Evolutionary conservation across 2,888 invertebrate genomes (phyloP), one percentile per base, ranked within the genome.

Genomic region (Acrobasis repandana): DNA sequence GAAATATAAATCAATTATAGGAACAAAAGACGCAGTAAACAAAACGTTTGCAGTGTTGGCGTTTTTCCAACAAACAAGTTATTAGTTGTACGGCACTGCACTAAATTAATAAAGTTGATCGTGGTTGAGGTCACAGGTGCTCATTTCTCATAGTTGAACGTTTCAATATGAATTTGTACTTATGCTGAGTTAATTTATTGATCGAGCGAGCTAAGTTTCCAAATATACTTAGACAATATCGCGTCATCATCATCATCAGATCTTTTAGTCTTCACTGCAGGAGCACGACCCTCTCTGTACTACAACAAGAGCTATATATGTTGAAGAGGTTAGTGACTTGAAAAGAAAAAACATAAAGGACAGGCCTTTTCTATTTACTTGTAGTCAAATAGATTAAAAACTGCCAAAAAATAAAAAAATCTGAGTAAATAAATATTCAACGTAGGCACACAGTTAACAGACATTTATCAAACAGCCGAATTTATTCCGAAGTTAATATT

Each of bases 61-160:
- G 52, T 52, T 60, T 60, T 60, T 52, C 52, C 60, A 60, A 46
- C 54, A 51, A 60, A 52, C 28, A 5, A 34, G 52, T 60, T 60
- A 60, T 60, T 60, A 60, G 46, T 52, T 61, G 18, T 43, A 16
- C 50, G 16, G 16, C 15, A 28, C 51, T 34, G 58, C 63, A 63
- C 64, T 66, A 71, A 71, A 73, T 73, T 70, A 73, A 67, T 69
- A 73, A 73, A 73, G 67, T 73, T n/a, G n/a, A n/a, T n/a, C n/a
- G n/a, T n/a, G n/a, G n/a, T n/a, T 73, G 64, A 60, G 67, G 70
- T 65, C 70, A 56, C 73, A 73, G 73, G 73, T 73, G 73, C 62
- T 63, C 43, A 57, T 63, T 66, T 66, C 68, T 65, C 68, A 64
- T 60, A 36, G 63, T 65, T 65, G 20, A 62, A 67, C 65, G 66